Evolutionary conservation across 2,797 vertebrate species (phyloP), one percentile per base, ranked within the genome.

Genomic region (Kryptopterus vitreolus): DNA sequence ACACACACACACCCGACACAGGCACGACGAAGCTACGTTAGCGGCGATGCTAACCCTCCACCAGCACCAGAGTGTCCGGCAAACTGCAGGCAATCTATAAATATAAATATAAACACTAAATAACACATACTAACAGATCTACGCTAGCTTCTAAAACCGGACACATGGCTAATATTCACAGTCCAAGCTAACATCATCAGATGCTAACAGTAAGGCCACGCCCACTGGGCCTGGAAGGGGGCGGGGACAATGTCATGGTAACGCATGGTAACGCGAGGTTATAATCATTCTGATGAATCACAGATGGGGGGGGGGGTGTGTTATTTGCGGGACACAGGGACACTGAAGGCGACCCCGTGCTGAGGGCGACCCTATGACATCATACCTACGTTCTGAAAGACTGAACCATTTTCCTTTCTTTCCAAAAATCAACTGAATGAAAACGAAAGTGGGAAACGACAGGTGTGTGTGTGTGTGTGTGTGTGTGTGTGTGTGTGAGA

Each of bases 41-140:
- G 75, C 74, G 81, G 58, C 62, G 20, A 35, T 20, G 26, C 35
- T 29, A 77, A 53, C 70, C 66, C 20, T 76, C 59, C 24, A 52
- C 61, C 81, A 86, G 85, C 88, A 89, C 85, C 86, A 57, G 81
- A 57, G 82, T 70, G 80, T 85, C 86, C 82, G 48, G 71, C 50
- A 48, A 68, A 69, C 24, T 10, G 6, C 16, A 18, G 13, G 18
- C n/a, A 26, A n/a, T 26, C 43, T 55, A 3, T 6, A 72, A n/a
- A 57, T 1, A 50, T 9, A 50, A 20, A 16, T 18, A 12, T 24
- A 29, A 5, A 4, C 11, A 26, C 7, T 24, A 70, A n/a, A 9
- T 24, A 43, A 8, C 1, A 2, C 10, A 66, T 13, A 7, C 26
- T 62, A 62, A 62, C 6, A 5, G 16, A 15, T 33, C 7, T 10